These are phyloP conservation scores for Moxostoma hubbsi DNA, from an alignment of 2,797 vertebrate species.

Conservation along the genomic window DNA sequence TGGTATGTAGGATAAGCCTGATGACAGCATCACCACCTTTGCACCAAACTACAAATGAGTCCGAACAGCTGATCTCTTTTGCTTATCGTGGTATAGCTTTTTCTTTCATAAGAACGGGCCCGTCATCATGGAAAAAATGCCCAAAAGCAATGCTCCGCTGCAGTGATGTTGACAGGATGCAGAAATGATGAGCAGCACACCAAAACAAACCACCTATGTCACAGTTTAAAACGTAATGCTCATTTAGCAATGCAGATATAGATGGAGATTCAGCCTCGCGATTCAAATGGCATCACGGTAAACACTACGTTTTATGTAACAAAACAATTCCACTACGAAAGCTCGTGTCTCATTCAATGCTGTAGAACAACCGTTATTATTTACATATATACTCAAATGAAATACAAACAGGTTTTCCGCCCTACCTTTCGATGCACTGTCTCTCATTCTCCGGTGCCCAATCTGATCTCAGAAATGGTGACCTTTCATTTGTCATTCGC, in stretches of 20 bases:
- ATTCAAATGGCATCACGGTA: constrained; percentile 24
- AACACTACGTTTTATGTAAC: constrained; percentile 14
- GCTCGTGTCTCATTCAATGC: neutral
- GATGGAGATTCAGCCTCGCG: neutral
- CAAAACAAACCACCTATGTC: neutral
- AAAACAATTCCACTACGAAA: constrained; percentile 2
- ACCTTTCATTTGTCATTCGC: constrained; percentile 84
- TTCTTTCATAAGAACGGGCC: constrained; percentile 18
- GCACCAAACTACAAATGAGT: constrained; percentile 1
- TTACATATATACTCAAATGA: neutral
- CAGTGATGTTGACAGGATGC: neutral
- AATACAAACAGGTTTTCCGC: constrained; percentile 11
- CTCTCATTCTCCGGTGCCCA: constrained; percentile 79
- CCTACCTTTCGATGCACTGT: constrained; percentile 81
- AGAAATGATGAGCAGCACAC: neutral
- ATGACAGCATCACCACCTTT: neutral
- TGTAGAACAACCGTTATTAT: neutral
- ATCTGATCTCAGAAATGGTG: constrained; percentile 69
- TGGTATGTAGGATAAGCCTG: neutral
- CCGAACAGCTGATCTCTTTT: constrained; percentile 23
- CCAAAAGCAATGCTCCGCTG: neutral
- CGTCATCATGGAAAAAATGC: neutral
- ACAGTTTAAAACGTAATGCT: neutral
- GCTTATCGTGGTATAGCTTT: constrained; percentile 17
- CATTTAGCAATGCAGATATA: neutral